Base-by-base conservation (phyloP, 2,888 invertebrate genomes). In the Euzetes globulus region DNA sequence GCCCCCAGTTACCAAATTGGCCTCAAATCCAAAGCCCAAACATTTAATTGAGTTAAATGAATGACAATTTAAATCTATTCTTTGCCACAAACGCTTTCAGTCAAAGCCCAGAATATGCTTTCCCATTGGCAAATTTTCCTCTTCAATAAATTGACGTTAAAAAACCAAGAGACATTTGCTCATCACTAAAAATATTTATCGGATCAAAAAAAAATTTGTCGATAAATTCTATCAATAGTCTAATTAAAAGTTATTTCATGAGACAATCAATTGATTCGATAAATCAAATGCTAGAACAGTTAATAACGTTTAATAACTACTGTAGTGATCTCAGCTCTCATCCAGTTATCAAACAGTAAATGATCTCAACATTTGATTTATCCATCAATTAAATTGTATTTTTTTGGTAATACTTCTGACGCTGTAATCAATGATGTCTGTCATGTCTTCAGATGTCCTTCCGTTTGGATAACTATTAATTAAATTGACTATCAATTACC, bases 281-380 rank as follows among this genome's bases (percentile, higher is more conserved):
- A 19, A 19, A 50, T 19, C 2, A 50, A 50, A n/a, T 11, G 19
- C 17, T 50, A 50, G 9, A 19, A 19, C 1, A 50, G 4, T 50
- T 19, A 50, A 50, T 19, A 50, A 19, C n/a, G 4, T 9, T 50
- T 19, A n/a, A 50, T n/a, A 50, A 19, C n/a, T n/a, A 47, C 2
- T n/a, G n/a, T 19, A 50, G n/a, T 50, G 50, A 50, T 50, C 50
- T 50, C 50, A 50, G n/a, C 50, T n/a, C n/a, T 50, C n/a, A 50
- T 50, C 19, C n/a, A 19, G 6, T 50, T 19, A n/a, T 50, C n/a
- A n/a, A 19, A 50, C 19, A 50, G n/a, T 47, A 19, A 50, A 50
- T 50, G 50, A 50, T 50, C 50, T 50, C 50, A 47, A 50, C 50
- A 50, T 50, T 50, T 50, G 50, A 50, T 50, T 50, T 19, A 50